Conservation (phyloP, 2,113 vertebrate species). For the Sturnira hondurensis region DNA sequence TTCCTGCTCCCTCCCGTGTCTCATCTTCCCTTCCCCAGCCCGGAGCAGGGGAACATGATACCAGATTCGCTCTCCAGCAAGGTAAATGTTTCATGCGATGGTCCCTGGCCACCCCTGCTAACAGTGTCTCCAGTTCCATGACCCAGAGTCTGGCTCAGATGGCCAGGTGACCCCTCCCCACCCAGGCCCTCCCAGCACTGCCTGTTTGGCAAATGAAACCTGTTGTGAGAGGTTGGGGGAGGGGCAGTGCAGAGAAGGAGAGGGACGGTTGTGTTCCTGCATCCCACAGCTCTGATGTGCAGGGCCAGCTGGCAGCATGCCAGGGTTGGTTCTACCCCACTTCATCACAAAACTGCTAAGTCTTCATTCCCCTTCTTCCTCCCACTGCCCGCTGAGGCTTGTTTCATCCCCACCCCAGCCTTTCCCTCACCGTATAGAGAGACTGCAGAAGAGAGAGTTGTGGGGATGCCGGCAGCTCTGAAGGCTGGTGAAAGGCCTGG, state of each 20-base stretch:
- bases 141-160: not conserved
- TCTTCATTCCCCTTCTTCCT: not conserved
- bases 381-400: not conserved
- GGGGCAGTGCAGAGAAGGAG: not conserved
- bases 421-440: not conserved
- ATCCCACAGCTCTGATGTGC: too few species aligned
- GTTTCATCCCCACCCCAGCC: not conserved
- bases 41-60: not conserved
- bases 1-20: not conserved
- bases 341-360: not conserved
- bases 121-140: constrained; percentile 28
- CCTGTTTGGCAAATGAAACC: not conserved
- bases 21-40: not conserved
- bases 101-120: constrained; percentile 42
- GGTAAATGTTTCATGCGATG: constrained; percentile 75
- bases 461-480: not conserved
- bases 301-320: not conserved
- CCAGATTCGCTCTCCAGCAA: rapidly evolving
- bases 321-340: not conserved
- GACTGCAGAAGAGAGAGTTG: not conserved
- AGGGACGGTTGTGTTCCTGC: not conserved
- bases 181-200: not conserved
- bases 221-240: not conserved
- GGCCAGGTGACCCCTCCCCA: not conserved
- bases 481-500: not conserved